Percentiles rank a stretch among this genome's conserved stretches.
These are phyloP conservation scores for Cotesia vestalis DNA, from an alignment of 1,140 invertebrate genomes.

Conservation along the genomic window DNA sequence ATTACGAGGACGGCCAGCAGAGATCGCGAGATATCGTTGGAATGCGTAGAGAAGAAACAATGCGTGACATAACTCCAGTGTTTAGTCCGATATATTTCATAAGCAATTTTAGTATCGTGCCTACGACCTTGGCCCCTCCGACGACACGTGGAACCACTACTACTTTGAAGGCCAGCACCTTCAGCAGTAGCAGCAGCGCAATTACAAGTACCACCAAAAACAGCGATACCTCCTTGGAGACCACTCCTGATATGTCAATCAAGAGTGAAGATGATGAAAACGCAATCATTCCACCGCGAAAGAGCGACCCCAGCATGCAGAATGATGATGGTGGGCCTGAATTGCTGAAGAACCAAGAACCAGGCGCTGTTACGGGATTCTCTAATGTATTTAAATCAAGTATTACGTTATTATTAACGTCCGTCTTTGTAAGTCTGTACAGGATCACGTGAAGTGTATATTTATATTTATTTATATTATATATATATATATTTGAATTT, in stretches of 20 bases:
- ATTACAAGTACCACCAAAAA: not conserved
- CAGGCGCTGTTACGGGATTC: slow-evolving; percentile 35
- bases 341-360: slow-evolving; percentile 56
- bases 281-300: slow-evolving; percentile 51
- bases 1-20: slow-evolving; percentile 72
- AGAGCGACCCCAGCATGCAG: slow-evolving; percentile 51
- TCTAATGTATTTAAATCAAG: slow-evolving; percentile 24
- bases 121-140: slow-evolving; percentile 78
- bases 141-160: slow-evolving; percentile 75
- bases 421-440: slow-evolving; percentile 35
- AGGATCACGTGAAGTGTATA: slow-evolving; percentile 33
- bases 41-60: slow-evolving; percentile 70
- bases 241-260: slow-evolving; percentile 8
- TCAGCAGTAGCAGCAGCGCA: not conserved
- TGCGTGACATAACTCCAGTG: slow-evolving; percentile 73
- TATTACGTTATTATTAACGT: slow-evolving; percentile 36
- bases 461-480: not conserved
- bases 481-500: not conserved
- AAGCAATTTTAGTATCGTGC: slow-evolving; percentile 77
- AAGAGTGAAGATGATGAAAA: slow-evolving; percentile 52
- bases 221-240: not conserved
- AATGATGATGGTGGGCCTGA: slow-evolving; percentile 54
- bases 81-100: slow-evolving; percentile 79
- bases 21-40: slow-evolving; percentile 67
- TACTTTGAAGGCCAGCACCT: slow-evolving; percentile 42